Base-by-base conservation (phyloP, 2,888 invertebrate species). In the Drosophila subsilvestris region DNA sequence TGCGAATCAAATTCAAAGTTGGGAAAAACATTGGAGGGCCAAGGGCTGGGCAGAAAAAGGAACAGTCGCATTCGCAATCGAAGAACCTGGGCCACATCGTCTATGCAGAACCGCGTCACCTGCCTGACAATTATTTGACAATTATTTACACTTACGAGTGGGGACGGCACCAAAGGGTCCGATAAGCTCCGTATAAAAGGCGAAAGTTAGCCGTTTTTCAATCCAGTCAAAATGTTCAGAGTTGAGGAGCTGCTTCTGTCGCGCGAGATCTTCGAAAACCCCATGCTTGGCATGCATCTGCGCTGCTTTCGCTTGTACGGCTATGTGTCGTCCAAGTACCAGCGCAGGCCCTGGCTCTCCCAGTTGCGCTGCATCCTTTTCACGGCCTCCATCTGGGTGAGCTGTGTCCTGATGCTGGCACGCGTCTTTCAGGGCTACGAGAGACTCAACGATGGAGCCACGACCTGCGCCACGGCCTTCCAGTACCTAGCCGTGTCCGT, bases 1-100 rank as follows among this genome's bases (percentile, higher is more conserved):
- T 83, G 75, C 58, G 88, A 83, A 83, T 83, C 80, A 68, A 83
- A 86, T 88, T 86, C 83, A 47, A 67, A 83, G 57, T 88, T 83
- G 67, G 27, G 54, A 75, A 79, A 69, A 82, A 81, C 56, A 83
- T 53, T 70, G 74, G 59, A 51, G 63, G 75, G 59, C 27, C 68
- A 67, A 51, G 27, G 47, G 43, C 59, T 47, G 20, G 14, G n/a
- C 44, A 18, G 22, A 14, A 22, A 7, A 10, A 7, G 32, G 9
- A 17, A 17, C 27, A 60, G 37, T 49, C 37, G 20, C 20, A 20
- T 2, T 29, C n/a, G n/a, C 63, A 25, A 53, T 32, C 14, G 7
- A 37, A 37, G 37, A 12, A 37, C n/a, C n/a, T n/a, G 6, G 37
- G 6, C 37, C 37, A 37, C 32, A 73, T 73, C 14, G 22, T 49